Base-by-base conservation (phyloP, 1,140 invertebrate species). In the Lucilia cuprina region DNA sequence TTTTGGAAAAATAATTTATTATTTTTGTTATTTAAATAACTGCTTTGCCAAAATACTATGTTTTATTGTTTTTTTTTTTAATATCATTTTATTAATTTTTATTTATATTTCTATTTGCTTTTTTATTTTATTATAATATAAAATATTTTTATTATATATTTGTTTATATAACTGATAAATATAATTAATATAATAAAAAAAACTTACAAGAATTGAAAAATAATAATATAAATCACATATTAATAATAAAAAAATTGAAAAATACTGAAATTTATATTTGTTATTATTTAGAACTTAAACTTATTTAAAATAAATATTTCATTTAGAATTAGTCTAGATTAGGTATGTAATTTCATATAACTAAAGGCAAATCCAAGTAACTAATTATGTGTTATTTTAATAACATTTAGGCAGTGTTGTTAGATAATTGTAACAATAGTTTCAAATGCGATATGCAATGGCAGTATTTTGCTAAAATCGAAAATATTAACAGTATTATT, bases 11-110 rank as follows among this genome's bases (percentile, higher is more conserved):
- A 60, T 60, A n/a, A 7, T 60, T n/a, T 60, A 7, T 60, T 60
- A 3, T 60, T 60, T 17, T 17, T 60, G 3, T 60, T 7, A 2
- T 70, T 70, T 70, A 14, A 55, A 55, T 55, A 55, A 12, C 13
- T 70, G 65, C 65, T 70, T 70, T 70, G 65, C 65, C 65, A 70
- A 70, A 70, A 70, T 70, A 70, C 65, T 70, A 70, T 70, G 19
- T 70, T 70, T 70, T 25, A 19, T 70, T 19, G 21, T 70, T 70
- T 5, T 70, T 70, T 70, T 21, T 70, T 70, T 21, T 70, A 21
- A 25, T 21, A 19, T 70, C 8, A 70, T 70, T 70, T 70, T 70
- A 25, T 25, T 70, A 12, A 25, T 7, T 70, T 70, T 70, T 70
- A 70, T 70, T 70, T 70, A 7, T 70, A 70, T 70, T 70, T 70